Conservation (phyloP, 1,140 invertebrate species). For the Pseudomyrmex concolor region DNA sequence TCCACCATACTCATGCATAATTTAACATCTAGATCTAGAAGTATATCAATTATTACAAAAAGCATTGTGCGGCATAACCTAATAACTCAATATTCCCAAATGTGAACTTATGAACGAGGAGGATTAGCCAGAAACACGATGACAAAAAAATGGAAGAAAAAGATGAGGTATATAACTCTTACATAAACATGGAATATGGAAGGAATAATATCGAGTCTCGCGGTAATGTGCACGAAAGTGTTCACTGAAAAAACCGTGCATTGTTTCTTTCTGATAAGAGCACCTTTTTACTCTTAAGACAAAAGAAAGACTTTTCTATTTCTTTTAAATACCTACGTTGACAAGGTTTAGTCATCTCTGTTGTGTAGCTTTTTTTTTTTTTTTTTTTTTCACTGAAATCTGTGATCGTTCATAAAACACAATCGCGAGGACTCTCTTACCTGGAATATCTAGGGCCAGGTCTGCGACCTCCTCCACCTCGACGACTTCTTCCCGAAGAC, state of each 20-base stretch:
- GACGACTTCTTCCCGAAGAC: slow-evolving; percentile 93
- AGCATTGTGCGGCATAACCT: not conserved
- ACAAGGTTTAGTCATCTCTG: slow-evolving; percentile 69
- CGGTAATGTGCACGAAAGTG: slow-evolving; percentile 45
- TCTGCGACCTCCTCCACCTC: slow-evolving; percentile 88
- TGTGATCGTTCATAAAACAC: not conserved
- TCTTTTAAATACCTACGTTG: slow-evolving; percentile 79
- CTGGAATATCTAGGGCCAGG: slow-evolving; percentile 85
- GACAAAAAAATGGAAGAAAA: not conserved
- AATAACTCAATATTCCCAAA: not conserved
- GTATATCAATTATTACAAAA: not conserved
- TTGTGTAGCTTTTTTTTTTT: slow-evolving; percentile 59
- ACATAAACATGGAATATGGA: slow-evolving; percentile 18
- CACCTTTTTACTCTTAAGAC: not conserved
- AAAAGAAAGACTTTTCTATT: slow-evolving; percentile 29
- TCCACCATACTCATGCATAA: slow-evolving; percentile 20
- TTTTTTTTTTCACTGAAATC: slow-evolving; percentile 69
- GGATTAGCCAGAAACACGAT: slow-evolving; percentile 63
- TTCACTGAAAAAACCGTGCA: slow-evolving; percentile 58
- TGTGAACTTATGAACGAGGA: slow-evolving; percentile 15
- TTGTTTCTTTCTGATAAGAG: slow-evolving; percentile 48
- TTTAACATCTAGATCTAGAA: not conserved
- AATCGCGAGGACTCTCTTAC: slow-evolving; percentile 77
- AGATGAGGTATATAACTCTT: not conserved
- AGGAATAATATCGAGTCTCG: slow-evolving; percentile 46